Conservation (phyloP, 2,888 invertebrate species). For the Noctua comes region DNA sequence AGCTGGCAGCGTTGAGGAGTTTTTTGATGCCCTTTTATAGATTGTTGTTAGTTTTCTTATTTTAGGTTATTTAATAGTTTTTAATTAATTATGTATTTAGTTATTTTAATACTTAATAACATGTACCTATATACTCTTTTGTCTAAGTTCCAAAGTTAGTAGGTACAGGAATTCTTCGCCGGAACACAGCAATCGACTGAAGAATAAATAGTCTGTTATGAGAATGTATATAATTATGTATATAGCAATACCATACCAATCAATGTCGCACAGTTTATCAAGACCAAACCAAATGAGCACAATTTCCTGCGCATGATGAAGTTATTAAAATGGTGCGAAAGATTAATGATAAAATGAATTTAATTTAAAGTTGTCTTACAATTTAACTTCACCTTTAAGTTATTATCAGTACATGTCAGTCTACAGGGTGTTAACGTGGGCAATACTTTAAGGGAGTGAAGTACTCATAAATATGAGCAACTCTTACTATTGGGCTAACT, state of each 20-base stretch:
- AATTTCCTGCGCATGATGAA: conserved; percentile 22
- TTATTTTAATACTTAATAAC: too few species aligned
- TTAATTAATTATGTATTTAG: too few species aligned
- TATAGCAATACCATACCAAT: too few species aligned
- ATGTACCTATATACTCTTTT: neutral
- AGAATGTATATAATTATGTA: neutral
- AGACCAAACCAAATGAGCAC: conserved; percentile 6
- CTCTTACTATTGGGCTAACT: too few species aligned
- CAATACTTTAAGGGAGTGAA: too few species aligned
- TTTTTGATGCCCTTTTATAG: too few species aligned
- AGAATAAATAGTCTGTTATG: neutral
- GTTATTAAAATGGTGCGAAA: conserved; percentile 12
- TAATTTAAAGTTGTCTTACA: neutral
- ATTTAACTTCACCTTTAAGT: neutral
- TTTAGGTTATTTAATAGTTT: too few species aligned
- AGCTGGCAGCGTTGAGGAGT: too few species aligned
- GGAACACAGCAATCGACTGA: neutral
- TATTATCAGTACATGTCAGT: neutral
- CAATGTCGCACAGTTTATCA: conserved; percentile 10
- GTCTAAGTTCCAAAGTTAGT: neutral
- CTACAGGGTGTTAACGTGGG: too few species aligned
- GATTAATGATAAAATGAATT: neutral
- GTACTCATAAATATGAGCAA: too few species aligned
- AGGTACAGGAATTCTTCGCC: neutral
- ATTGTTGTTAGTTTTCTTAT: too few species aligned